A percentile compares a stretch with the other conserved stretches of the same genome.
Conservation (phyloP, 1,140 invertebrate genomes). For the Goniozus legneri region DNA sequence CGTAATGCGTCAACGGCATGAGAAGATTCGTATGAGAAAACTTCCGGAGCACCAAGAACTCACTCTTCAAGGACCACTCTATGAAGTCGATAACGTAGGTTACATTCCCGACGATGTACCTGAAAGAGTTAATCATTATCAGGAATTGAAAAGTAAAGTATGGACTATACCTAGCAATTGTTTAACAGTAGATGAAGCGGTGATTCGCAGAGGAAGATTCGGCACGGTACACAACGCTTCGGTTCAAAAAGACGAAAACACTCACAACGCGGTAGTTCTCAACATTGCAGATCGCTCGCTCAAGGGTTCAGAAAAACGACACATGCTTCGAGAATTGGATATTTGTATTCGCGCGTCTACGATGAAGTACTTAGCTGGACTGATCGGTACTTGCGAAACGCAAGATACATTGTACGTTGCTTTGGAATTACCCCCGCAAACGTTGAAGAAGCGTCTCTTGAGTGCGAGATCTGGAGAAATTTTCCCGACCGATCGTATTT, state of each 20-base stretch:
- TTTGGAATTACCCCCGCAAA: slow-evolving; percentile 63
- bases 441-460: slow-evolving; percentile 67
- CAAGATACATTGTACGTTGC: slow-evolving; percentile 68
- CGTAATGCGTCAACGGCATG: slow-evolving; percentile 56
- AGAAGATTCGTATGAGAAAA: slow-evolving; percentile 51
- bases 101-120: slow-evolving; percentile 71
- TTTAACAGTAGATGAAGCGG: slow-evolving; percentile 64
- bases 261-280: slow-evolving; percentile 44
- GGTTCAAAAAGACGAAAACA: slow-evolving; percentile 57
- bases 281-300: slow-evolving; percentile 61
- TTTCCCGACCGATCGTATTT: slow-evolving; percentile 60
- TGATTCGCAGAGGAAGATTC: slow-evolving; percentile 71
- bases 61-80: slow-evolving; percentile 63
- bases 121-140: slow-evolving; percentile 66
- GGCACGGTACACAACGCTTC: slow-evolving; percentile 69
- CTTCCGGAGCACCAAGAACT: slow-evolving; percentile 64
- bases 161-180: slow-evolving; percentile 70
- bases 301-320: slow-evolving; percentile 59
- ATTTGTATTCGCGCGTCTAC: slow-evolving; percentile 64
- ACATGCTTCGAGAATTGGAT: slow-evolving; percentile 72
- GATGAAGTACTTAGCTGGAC: slow-evolving; percentile 68
- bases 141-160: slow-evolving; percentile 69
- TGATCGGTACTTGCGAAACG: slow-evolving; percentile 78
- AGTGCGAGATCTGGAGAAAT: slow-evolving; percentile 61
- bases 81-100: slow-evolving; percentile 58